Evolutionary conservation across 2,888 invertebrate species (phyloP).

Genomic region (Pseudolycoriella hygida): DNA sequence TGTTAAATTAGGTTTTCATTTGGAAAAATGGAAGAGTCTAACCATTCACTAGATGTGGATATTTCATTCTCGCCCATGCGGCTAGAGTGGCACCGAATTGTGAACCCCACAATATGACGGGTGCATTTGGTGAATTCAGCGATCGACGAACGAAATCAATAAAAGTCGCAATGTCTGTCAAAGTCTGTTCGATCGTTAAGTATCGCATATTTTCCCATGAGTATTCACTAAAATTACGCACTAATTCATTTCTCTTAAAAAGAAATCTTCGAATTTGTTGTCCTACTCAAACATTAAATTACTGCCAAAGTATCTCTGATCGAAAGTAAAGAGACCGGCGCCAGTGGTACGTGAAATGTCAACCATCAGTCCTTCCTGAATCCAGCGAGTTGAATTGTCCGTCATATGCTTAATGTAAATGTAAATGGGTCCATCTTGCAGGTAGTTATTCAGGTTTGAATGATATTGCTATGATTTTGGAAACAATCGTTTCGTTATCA

Average conservation of each 20-base stretch:
- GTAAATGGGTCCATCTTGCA: constrained; percentile 13
- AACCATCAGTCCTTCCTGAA: constrained; percentile 6
- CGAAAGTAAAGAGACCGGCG: constrained; percentile 5
- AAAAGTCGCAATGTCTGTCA: constrained; percentile 7
- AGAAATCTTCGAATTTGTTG: neutral
- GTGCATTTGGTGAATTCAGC: neutral
- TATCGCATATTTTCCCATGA: constrained; percentile 6
- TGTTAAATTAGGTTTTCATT: no score
- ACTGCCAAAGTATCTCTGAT: constrained; percentile 6
- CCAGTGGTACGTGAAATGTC: constrained; percentile 6
- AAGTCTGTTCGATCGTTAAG: constrained; percentile 7
- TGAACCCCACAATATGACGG: constrained; percentile 8
- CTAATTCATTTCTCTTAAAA: no score
- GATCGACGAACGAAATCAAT: constrained; percentile 1
- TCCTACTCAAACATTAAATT: constrained; percentile 4
- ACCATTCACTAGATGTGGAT: constrained; percentile 8
- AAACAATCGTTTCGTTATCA: no score
- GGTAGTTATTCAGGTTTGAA: constrained; percentile 13
- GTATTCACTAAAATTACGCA: constrained; percentile 3
- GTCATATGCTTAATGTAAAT: constrained; percentile 6
- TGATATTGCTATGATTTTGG: constrained; percentile 15
- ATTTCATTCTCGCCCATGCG: constrained; percentile 7
- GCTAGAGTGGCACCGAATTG: constrained; percentile 7
- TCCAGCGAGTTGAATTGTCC: constrained; percentile 2
- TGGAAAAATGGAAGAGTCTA: no score